Base-by-base conservation (phyloP, 2,888 invertebrate species). In the Cheilosia vulpina region DNA sequence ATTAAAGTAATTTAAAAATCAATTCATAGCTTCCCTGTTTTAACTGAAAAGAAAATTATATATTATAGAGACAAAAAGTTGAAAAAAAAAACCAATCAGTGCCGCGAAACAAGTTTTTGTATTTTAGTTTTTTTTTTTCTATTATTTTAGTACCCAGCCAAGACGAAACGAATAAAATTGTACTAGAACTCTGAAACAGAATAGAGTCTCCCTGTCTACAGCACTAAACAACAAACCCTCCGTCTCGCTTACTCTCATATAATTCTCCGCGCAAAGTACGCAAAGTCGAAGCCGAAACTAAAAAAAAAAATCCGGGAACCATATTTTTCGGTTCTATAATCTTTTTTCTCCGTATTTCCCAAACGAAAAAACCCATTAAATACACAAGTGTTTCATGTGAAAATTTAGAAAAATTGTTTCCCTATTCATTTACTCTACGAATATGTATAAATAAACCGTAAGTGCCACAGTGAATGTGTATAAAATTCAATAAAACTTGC, bases 241-340 rank as follows among this genome's bases (percentile, higher is more conserved):
- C 41, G 63, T 76, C 85, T 72, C 81, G 43, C 45, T 77, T 31
- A 9, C 76, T 27, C 85, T 68, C 45, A 68, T 43, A 34, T 34
- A 45, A 41, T 65, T 50, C 68, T 76, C 55, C 75, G 85, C 81
- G 85, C 76, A 81, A 81, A 85, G 85, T 85, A 81, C 73, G 81
- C 81, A 81, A 66, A 76, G 76, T 84, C 85, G 79, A 87, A 82
- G 87, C 87, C 87, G 87, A 85, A 87, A 87, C 69, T 71, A 87
- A 87, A 87, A 87, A 31, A n/a, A 87, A 87, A 88, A 88, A 88
- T 88, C 88, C 87, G 88, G 88, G 88, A 88, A 88, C 88, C 88
- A 88, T 88, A 87, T 88, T 88, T 88, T 88, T 87, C 77, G 87
- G 87, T 87, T 82, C 81, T 87, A 63, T 82, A 87, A 87, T 82